Base-by-base conservation (phyloP, 1,140 invertebrate species). In the Frieseomelitta varia region DNA sequence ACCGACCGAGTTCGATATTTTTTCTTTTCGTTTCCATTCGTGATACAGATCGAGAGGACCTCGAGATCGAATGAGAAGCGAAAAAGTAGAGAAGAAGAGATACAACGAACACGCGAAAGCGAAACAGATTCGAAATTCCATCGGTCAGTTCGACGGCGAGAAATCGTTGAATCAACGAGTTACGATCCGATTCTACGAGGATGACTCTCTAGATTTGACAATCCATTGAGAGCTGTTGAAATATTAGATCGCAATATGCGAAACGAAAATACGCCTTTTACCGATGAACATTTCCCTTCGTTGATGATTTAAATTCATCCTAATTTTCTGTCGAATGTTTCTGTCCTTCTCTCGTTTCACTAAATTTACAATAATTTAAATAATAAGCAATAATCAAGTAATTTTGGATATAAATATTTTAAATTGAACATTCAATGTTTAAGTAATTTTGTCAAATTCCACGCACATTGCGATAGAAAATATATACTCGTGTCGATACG, bases 1-100 rank as follows among this genome's bases (percentile, higher is more conserved):
- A 67, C 30, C 69, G 24, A 15, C 6, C 14, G 24, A 71, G 51
- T 68, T 68, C 63, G 77, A 79, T 79, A 69, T 51, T 79, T 67
- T 79, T 67, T 56, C 24, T 3, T 39, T 11, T 47, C 8, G 6
- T 47, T 47, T 47, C 6, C 39, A 0, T 47, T 79, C 77, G 47
- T 61, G 69, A 74, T 74, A 81, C 47, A 63, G 19, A 63, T 51
- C 71, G 68, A 63, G 58, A 69, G 61, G 34, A 39, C 39, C 30
- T 27, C 47, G n/a, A 27, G 14, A 15, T 17, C 24, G 34, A 27
- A 56, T 15, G 39, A 63, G n/a, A 65, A 24, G 15, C 12, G 68
- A 67, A 47, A 47, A 47, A 47, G 4, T 19, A 4, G 11, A 24
- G 27, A 14, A 21, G 47, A 47, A 19, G 12, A 27, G 2, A 51